Evolutionary conservation across 2,888 invertebrate species (phyloP).

Genomic region (Autographa gamma): DNA sequence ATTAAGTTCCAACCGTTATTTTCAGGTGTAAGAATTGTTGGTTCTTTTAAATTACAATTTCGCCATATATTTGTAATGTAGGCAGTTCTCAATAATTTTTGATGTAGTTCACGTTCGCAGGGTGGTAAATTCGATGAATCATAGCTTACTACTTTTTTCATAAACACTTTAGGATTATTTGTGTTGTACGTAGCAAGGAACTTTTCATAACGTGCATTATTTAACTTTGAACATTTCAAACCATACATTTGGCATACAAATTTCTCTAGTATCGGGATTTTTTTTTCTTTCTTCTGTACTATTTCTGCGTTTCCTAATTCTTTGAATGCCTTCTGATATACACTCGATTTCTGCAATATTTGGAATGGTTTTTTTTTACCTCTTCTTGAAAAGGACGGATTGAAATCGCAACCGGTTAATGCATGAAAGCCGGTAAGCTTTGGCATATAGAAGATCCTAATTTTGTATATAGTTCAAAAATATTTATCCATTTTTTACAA

Average conservation of each 20-base stretch:
- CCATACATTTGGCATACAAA: slow-evolving; percentile 7
- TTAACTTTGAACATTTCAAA: not conserved
- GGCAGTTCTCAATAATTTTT: slow-evolving; percentile 28
- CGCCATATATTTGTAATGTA: slow-evolving; percentile 34
- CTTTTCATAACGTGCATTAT: slow-evolving; percentile 6
- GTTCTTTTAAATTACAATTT: slow-evolving; percentile 26
- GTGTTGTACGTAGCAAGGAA: not conserved
- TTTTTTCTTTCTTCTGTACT: slow-evolving; percentile 1
- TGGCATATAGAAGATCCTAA: slow-evolving; percentile 9
- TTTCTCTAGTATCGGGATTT: not conserved
- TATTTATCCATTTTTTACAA: not conserved
- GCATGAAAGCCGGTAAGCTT: slow-evolving; percentile 59
- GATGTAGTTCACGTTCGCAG: slow-evolving; percentile 10
- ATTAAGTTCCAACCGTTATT: slow-evolving; percentile 36
- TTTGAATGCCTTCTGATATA: not conserved
- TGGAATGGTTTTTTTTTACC: slow-evolving; percentile 50
- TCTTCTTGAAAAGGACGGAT: slow-evolving; percentile 59
- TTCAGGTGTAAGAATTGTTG: slow-evolving; percentile 34
- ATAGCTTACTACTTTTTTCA: slow-evolving; percentile 10
- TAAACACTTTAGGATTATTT: not conserved
- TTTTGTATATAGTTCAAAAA: not conserved
- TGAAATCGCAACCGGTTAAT: slow-evolving; percentile 64
- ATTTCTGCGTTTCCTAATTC: not conserved
- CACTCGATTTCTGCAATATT: slow-evolving; percentile 17
- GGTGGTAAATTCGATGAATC: slow-evolving; percentile 13